Evolutionary conservation across 1,140 invertebrate species (phyloP), one percentile per base, ranked within the genome.

Genomic region (Tribolium madens): DNA sequence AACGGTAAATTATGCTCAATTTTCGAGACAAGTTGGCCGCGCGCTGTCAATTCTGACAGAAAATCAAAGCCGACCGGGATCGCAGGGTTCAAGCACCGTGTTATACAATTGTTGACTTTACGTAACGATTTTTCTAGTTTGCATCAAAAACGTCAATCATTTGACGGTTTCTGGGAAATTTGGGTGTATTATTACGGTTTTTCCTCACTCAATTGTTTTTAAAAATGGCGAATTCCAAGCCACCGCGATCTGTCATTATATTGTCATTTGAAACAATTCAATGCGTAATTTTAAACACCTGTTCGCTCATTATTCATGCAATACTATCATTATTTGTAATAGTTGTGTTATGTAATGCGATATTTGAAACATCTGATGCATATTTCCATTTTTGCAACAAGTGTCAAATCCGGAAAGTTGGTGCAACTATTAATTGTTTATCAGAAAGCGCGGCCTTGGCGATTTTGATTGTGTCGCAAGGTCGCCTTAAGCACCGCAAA

Each of bases 1-100:
- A 12, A 64, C 57, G 52, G 57, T 64, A 64, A 64, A 64, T 26
- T 26, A 42, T 42, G 36, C 21, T 26, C 21, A 42, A 42, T 42
- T 42, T 42, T 42, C 36, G 36, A 2, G 21, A 26, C 21, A 26
- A 10, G 36, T 42, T 42, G 36, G 36, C 36, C n/a, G 36, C 21
- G 21, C 21, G 21, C 21, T 42, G n/a, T 9, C n/a, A 42, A 42
- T 42, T 36, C n/a, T 42, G 36, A 42, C 36, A 42, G 36, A 42
- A 42, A 42, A 42, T 42, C 36, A 42, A 42, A 42, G n/a, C 36
- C 36, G n/a, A 10, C 36, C n/a, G n/a, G 0, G 36, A 42, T 42
- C n/a, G 36, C 36, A 42, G 4, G 36, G 36, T 42, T 42, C 36
- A 42, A 42, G 36, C n/a, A 42, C 36, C 36, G 0, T 42, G 36